Percentiles rank a stretch among this genome's conserved stretches.
phyloP scores from a whole-genome alignment of 2,888 invertebrate species.

The Trichogramma evanescens region DNA sequence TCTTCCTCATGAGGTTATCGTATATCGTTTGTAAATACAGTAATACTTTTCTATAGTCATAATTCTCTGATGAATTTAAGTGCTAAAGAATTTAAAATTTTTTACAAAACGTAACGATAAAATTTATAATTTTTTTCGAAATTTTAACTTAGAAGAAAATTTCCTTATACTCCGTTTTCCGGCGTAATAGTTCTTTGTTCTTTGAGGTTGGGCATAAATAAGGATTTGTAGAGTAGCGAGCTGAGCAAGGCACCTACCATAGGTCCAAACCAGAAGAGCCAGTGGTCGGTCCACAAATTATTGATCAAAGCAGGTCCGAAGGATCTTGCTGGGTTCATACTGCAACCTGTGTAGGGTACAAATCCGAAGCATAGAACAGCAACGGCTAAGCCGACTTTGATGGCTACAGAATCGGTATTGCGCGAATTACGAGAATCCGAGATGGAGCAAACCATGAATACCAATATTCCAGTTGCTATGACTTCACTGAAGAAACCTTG shows the following conservation, averaged over 20 bases:
- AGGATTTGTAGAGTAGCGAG: slow-evolving; percentile 46
- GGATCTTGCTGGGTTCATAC: slow-evolving; percentile 66
- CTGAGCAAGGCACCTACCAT: slow-evolving; percentile 45
- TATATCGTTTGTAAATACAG: too few relatives aligned
- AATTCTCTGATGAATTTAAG: too few relatives aligned
- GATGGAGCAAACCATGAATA: slow-evolving; percentile 60
- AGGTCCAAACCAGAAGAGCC: slow-evolving; percentile 69
- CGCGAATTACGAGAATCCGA: slow-evolving; percentile 65
- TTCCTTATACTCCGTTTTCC: slow-evolving; percentile 4
- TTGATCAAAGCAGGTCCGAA: slow-evolving; percentile 69
- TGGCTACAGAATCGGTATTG: slow-evolving; percentile 58
- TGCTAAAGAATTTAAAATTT: too few relatives aligned
- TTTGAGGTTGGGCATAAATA: slow-evolving; percentile 16
- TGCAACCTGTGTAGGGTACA: slow-evolving; percentile 63
- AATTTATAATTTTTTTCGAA: background rate
- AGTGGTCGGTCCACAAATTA: slow-evolving; percentile 59
- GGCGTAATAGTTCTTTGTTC: background rate
- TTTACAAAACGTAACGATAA: background rate
- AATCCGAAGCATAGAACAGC: slow-evolving; percentile 60
- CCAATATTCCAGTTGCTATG: slow-evolving; percentile 57
- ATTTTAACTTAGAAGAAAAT: background rate
- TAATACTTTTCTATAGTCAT: too few relatives aligned
- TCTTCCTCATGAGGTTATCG: too few relatives aligned
- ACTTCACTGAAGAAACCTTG: slow-evolving; percentile 61
- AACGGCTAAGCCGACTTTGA: slow-evolving; percentile 65